Conservation (phyloP, 2,797 vertebrate genomes). For the Spinibarbus caldwelli region DNA sequence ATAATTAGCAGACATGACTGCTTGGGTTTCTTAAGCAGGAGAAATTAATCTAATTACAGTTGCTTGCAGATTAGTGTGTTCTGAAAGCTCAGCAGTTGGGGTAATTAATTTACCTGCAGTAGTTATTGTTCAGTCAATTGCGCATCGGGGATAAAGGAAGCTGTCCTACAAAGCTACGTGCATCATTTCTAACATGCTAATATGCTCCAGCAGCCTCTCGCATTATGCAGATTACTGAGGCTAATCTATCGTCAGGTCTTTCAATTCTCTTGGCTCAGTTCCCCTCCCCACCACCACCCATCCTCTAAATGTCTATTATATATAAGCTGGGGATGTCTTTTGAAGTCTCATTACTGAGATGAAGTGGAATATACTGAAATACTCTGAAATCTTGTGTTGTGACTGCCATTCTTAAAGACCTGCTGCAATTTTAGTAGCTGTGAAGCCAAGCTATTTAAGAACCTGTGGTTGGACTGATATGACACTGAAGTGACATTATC, state of each 20-base stretch:
- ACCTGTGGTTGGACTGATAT: constrained; percentile 19
- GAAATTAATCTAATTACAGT: constrained; percentile 65
- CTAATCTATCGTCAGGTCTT: constrained; percentile 63
- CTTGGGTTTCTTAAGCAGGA: constrained; percentile 55
- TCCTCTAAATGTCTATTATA: constrained; percentile 50
- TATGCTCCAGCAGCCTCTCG: constrained; percentile 50
- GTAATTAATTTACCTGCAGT: constrained; percentile 69
- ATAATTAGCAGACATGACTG: constrained; percentile 35
- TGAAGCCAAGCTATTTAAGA: constrained; percentile 21
- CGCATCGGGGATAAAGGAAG: constrained; percentile 57
- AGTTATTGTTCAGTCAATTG: constrained; percentile 61
- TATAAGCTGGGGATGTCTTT: constrained; percentile 65
- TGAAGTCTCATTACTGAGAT: constrained; percentile 40
- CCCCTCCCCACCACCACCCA: neutral
- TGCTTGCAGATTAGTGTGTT: constrained; percentile 59
- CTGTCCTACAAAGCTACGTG: constrained; percentile 31
- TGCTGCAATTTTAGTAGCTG: neutral
- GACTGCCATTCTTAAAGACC: constrained; percentile 12
- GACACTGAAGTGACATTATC: constrained; percentile 39
- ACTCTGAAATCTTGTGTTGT: neutral
- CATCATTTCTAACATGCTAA: constrained; percentile 58
- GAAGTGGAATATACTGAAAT: constrained; percentile 11
- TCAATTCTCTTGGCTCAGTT: constrained; percentile 57
- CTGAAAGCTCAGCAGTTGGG: constrained; percentile 55
- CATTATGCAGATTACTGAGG: constrained; percentile 63